Evolutionary conservation across 1,140 invertebrate species (phyloP), one percentile per base, ranked within the genome.

Genomic region (Linepithema humile): DNA sequence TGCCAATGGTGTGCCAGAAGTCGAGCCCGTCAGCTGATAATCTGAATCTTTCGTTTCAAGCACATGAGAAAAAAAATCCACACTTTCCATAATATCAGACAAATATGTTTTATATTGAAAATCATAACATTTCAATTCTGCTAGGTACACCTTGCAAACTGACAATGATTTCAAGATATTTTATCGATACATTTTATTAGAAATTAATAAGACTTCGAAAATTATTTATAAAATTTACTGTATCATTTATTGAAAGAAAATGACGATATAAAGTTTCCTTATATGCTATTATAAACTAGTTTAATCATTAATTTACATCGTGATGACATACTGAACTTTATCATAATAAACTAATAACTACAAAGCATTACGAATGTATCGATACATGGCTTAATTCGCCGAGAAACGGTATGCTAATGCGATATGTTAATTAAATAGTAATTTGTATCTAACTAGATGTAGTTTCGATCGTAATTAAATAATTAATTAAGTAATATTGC

Each of bases 11-110:
- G 95, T 95, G 89, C 95, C 95, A 64, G 94, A 95, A 72, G 95
- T 95, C 83, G 95, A 95, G 69, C 95, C 95, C 40, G 94, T 94
- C 86, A 96, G 92, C 90, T 96, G 96, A 91, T 96, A 96, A 93
- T 96, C 95, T 85, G 96, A 96, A 94, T 96, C 96, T 96, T 94
- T 69, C 88, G 90, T 92, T 92, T 87, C 86, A 73, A 82, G 45
- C 43, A 59, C 64, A 75, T 87, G 12, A 69, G 23, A 59, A 84
- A 59, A n/a, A n/a, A n/a, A n/a, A n/a, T n/a, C n/a, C n/a, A n/a
- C n/a, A n/a, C n/a, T 45, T 45, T 15, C 17, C n/a, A n/a, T 38
- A 1, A 29, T 15, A 29, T 50, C 35, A 4, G 2, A 32, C 40
- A 29, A 82, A 62, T 3, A 67, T 5, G 26, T 7, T 10, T 32